Evolutionary conservation across 2,113 vertebrate genomes (phyloP).

Genomic region (Petroica traversi): DNA sequence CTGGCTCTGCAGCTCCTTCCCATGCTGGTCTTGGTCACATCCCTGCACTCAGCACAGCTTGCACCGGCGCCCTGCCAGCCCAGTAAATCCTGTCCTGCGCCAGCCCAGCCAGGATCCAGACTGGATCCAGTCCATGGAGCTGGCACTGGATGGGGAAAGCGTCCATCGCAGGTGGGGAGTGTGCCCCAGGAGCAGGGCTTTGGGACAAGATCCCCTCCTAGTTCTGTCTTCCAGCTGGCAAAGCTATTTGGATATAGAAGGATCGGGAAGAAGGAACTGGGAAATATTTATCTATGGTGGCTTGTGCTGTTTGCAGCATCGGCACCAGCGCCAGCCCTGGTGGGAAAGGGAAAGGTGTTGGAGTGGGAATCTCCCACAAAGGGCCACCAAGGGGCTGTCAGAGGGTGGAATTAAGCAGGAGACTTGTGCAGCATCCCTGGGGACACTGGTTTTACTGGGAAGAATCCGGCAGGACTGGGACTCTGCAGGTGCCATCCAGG

Average conservation of each 20-base stretch:
- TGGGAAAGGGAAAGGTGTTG: neutral
- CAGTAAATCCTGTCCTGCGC: neutral
- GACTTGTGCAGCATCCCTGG: neutral
- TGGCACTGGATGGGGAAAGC: neutral
- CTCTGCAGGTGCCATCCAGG: neutral
- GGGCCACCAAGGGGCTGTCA: neutral
- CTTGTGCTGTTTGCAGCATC: neutral
- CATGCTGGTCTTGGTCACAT: neutral
- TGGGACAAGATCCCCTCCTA: neutral
- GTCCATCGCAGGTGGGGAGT: neutral
- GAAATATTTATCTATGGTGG: neutral
- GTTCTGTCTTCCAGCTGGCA: neutral
- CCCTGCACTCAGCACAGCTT: neutral
- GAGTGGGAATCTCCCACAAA: neutral
- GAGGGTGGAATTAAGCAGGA: neutral
- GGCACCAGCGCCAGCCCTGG: rapidly evolving
- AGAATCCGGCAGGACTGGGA: neutral
- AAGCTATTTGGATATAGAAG: neutral
- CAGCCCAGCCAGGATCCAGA: neutral
- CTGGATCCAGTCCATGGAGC: rapidly evolving
- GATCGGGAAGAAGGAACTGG: neutral
- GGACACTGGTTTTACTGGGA: neutral
- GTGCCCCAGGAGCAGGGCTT: neutral
- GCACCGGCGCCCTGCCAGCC: neutral
- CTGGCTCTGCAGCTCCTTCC: neutral